phyloP scores from a whole-genome alignment of 2,888 invertebrate genomes.

The Drosophila bunnanda region DNA sequence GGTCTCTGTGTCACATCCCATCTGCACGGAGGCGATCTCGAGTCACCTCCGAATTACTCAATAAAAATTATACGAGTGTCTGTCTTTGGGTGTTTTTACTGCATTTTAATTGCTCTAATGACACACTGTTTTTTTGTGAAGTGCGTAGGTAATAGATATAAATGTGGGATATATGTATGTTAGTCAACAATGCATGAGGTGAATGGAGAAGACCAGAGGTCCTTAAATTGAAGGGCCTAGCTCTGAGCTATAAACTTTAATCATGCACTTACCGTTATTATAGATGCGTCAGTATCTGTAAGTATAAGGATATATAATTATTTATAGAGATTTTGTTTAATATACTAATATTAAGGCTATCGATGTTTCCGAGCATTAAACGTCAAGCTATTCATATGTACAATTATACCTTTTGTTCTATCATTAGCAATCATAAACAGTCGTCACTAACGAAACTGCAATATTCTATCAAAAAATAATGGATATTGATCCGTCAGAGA shows the following conservation, averaged over 20 bases:
- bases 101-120: constrained; percentile 79
- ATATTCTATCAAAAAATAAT: not conserved
- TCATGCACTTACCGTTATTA: constrained; percentile 35
- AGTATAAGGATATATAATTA: not conserved
- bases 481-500: not conserved
- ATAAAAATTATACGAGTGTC: constrained; percentile 76
- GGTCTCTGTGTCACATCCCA: constrained; percentile 64
- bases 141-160: constrained; percentile 64
- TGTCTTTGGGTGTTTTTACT: constrained; percentile 57
- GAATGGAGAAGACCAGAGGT: constrained; percentile 15
- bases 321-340: not conserved
- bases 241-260: constrained; percentile 3
- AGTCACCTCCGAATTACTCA: constrained; percentile 68
- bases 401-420: too few relatives aligned
- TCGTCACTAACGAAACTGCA: not conserved
- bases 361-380: not conserved
- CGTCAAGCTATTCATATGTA: not conserved
- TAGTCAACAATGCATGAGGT: constrained; percentile 35
- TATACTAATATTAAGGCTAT: too few relatives aligned
- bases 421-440: not conserved
- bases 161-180: constrained; percentile 61
- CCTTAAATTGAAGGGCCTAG: constrained; percentile 11
- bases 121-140: constrained; percentile 71
- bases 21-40: constrained; percentile 38
- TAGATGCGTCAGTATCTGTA: constrained; percentile 12